Conservation (phyloP, 2,888 invertebrate species). For the Pheosia gnoma region DNA sequence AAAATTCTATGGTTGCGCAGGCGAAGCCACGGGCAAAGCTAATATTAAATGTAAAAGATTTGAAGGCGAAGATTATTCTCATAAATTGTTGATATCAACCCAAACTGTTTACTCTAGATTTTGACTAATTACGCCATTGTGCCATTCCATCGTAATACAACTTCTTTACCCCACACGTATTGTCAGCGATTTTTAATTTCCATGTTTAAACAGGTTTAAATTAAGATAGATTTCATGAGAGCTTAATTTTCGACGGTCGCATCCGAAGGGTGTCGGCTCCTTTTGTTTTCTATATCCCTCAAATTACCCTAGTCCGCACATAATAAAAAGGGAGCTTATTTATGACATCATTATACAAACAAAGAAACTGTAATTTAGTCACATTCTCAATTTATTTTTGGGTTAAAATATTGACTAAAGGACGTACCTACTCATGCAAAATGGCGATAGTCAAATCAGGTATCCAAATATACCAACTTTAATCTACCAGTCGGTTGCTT, state of each 20-base stretch:
- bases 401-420: background rate
- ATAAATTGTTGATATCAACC: too few species aligned
- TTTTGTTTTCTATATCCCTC: constrained; percentile 5
- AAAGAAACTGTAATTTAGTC: constrained; percentile 27
- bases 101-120: too few species aligned
- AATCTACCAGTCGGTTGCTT: background rate
- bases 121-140: too few species aligned
- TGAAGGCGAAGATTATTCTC: too few species aligned
- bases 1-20: too few species aligned
- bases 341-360: constrained; percentile 5
- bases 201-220: background rate
- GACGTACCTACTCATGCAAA: background rate
- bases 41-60: too few species aligned
- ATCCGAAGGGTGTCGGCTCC: background rate
- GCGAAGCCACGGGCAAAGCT: too few species aligned
- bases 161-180: background rate
- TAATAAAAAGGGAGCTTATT: constrained; percentile 7
- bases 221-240: background rate
- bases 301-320: constrained; percentile 4
- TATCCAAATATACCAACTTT: background rate
- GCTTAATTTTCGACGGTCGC: constrained; percentile 4
- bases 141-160: too few species aligned
- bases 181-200: background rate
- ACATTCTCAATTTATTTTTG: constrained; percentile 14
- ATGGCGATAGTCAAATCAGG: background rate